A percentile compares a stretch with the other conserved stretches of the same genome.
These are phyloP conservation scores for Aleiodes leptofemur DNA, from an alignment of 2,888 invertebrate genomes.

Conservation along the genomic window DNA sequence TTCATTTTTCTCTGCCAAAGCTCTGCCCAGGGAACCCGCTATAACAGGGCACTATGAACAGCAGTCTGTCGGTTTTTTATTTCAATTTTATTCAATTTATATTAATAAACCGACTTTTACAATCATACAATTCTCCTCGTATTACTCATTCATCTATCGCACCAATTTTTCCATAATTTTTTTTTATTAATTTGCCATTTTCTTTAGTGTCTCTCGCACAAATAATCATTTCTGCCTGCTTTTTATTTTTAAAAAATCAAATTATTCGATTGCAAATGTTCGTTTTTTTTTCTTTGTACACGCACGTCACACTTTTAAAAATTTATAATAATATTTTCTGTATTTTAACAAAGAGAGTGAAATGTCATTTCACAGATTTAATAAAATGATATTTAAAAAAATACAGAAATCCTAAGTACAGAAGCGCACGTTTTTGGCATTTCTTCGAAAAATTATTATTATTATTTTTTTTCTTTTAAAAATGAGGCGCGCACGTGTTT, in stretches of 20 bases:
- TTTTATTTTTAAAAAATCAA: no score
- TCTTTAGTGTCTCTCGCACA: constrained; percentile 24
- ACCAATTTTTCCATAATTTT: constrained; percentile 18
- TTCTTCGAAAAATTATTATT: not conserved
- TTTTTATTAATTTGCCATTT: constrained; percentile 44
- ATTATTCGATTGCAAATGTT: no score
- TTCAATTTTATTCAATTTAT: constrained; percentile 65
- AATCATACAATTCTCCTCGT: constrained; percentile 65
- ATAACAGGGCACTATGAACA: constrained; percentile 75
- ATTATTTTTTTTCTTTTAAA: not conserved
- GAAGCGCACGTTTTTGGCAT: constrained; percentile 2
- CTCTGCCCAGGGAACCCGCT: constrained; percentile 73
- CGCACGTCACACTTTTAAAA: no score
- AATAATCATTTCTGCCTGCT: no score
- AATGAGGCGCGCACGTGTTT: not conserved
- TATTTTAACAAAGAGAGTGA: no score
- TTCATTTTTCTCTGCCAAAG: constrained; percentile 51
- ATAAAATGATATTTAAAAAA: no score
- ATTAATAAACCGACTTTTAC: constrained; percentile 68
- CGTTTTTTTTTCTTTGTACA: no score
- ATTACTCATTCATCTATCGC: constrained; percentile 40
- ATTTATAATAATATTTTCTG: no score
- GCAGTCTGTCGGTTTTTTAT: constrained; percentile 74
- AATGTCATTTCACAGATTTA: no score
- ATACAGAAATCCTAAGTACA: no score